These are phyloP conservation scores for Euborellia annulipes DNA, from an alignment of 1,140 invertebrate genomes.

Conservation along the genomic window DNA sequence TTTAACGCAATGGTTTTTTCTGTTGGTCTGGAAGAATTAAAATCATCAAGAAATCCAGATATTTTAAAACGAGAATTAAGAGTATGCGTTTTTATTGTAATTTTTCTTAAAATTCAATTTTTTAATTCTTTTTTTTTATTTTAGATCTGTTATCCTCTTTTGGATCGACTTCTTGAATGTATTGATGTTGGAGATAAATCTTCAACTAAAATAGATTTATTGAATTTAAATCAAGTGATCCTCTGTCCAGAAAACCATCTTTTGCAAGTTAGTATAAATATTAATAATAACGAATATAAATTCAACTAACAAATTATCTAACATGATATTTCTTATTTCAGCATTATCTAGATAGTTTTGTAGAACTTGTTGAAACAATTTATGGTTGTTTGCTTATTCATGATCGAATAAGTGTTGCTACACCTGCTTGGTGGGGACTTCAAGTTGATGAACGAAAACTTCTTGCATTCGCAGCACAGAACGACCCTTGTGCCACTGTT, in stretches of 20 bases:
- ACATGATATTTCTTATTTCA: constrained; percentile 27
- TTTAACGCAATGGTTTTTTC: constrained; percentile 60
- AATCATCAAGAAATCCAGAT: constrained; percentile 56
- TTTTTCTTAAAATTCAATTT: background rate
- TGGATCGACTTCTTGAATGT: constrained; percentile 56
- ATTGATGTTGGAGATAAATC: constrained; percentile 41
- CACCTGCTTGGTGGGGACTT: constrained; percentile 60
- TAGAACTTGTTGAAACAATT: constrained; percentile 54
- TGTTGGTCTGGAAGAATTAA: constrained; percentile 59
- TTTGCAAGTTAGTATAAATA: constrained; percentile 42
- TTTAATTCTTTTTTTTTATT: background rate
- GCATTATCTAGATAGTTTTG: constrained; percentile 56
- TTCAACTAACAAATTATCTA: too few relatives aligned
- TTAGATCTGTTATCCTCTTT: constrained; percentile 45
- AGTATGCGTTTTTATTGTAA: constrained; percentile 22
- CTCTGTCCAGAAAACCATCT: constrained; percentile 50
- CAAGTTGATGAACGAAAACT: constrained; percentile 56
- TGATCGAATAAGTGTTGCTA: constrained; percentile 57
- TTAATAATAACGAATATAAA: background rate
- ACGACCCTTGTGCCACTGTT: constrained; percentile 43
- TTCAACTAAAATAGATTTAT: constrained; percentile 37
- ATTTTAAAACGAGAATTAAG: constrained; percentile 61
- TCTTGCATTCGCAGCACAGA: constrained; percentile 43
- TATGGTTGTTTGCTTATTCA: constrained; percentile 64
- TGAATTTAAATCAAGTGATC: constrained; percentile 45